Evolutionary conservation across 2,888 invertebrate genomes (phyloP).

Genomic region (Diloba caeruleocephala): DNA sequence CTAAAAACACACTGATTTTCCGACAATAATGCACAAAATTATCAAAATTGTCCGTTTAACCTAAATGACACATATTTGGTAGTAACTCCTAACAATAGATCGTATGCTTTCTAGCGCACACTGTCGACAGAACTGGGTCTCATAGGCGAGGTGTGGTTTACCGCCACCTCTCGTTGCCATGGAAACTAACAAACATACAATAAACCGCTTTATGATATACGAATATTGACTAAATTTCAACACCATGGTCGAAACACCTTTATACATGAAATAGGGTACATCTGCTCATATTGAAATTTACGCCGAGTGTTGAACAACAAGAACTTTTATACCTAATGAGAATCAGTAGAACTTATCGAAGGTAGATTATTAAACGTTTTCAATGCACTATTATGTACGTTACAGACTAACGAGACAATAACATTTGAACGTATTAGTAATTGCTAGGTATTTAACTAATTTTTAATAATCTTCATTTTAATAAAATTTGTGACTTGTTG

Average conservation of each 20-base stretch:
- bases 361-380: too few relatives aligned
- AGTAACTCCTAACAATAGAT: conserved; percentile 52
- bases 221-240: conserved; percentile 83
- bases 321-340: too few relatives aligned
- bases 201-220: conserved; percentile 64
- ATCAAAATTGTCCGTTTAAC: conserved; percentile 25
- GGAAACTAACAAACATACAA: conserved; percentile 78
- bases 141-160: conserved; percentile 78
- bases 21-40: conserved; percentile 26
- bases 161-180: conserved; percentile 72
- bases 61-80: conserved; percentile 39
- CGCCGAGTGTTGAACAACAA: neutral
- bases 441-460: too few relatives aligned
- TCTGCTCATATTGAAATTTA: conserved; percentile 5
- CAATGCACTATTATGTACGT: too few relatives aligned
- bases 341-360: too few relatives aligned
- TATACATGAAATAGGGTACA: conserved; percentile 11
- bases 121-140: conserved; percentile 72
- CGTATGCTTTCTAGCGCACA: conserved; percentile 56
- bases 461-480: too few relatives aligned
- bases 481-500: too few relatives aligned
- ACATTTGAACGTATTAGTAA: too few relatives aligned
- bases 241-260: conserved; percentile 51
- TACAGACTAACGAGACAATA: too few relatives aligned
- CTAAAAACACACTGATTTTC: conserved; percentile 15